phyloP scores from a whole-genome alignment of 2,888 invertebrate species.

The Abrostola triplasia region DNA sequence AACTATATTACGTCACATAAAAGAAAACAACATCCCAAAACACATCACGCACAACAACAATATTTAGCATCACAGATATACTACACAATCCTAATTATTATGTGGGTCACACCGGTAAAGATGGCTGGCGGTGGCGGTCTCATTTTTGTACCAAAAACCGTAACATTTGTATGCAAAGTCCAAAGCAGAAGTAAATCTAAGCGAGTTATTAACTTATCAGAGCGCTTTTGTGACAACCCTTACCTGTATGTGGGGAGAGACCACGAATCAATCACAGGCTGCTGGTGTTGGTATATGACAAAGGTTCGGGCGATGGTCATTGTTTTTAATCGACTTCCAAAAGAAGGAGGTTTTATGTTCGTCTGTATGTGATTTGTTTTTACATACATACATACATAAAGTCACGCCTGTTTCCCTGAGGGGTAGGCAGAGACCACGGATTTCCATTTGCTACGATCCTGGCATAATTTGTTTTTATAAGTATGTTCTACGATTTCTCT shows the following conservation, averaged over 20 bases:
- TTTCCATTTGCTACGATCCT: no score
- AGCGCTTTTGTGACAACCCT: slow-evolving; percentile 15
- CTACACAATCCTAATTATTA: slow-evolving; percentile 35
- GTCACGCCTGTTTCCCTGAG: no score
- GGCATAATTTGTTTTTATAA: no score
- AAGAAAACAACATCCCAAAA: background rate
- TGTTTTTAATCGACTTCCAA: no score
- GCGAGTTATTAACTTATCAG: background rate
- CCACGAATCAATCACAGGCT: background rate
- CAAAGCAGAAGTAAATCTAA: slow-evolving; percentile 1
- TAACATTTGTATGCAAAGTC: slow-evolving; percentile 4
- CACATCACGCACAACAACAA: slow-evolving; percentile 30
- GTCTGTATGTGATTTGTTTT: no score
- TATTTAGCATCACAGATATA: slow-evolving; percentile 35
- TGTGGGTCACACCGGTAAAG: slow-evolving; percentile 28
- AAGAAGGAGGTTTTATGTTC: no score
- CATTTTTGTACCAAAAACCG: slow-evolving; percentile 21
- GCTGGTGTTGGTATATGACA: no score
- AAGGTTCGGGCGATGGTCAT: no score
- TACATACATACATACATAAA: no score
- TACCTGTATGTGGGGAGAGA: background rate
- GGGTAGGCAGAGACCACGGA: no score
- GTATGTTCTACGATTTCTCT: no score
- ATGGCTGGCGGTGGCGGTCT: background rate
- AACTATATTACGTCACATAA: background rate